Evolutionary conservation across 2,113 vertebrate species (phyloP), one percentile per base, ranked within the genome.

Genomic region (Stegastes partitus): DNA sequence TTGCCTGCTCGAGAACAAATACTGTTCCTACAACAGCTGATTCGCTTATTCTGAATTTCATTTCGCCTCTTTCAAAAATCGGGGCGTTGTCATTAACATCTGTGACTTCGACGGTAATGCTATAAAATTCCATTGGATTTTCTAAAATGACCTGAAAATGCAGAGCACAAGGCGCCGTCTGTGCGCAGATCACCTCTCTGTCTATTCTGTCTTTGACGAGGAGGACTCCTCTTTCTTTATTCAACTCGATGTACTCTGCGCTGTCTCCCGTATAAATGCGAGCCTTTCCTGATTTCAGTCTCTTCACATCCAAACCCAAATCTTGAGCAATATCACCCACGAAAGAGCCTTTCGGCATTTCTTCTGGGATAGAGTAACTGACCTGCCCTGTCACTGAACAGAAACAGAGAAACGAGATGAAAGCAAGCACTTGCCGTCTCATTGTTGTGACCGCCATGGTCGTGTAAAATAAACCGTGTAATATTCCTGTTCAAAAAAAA

Each of bases 1-100:
- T 67, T 1, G 92, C 95, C n/a, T 77, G 87, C 2, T 94, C 86
- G 3, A 96, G 22, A 42, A 88, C 14, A 3, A 96, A 95, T 4
- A 21, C 85, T 0, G 70, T 59, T 14, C 94, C 95, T 2, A 55
- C 25, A 2, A 66, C 11, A 42, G 87, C 70, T 0, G 89, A 91
- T 56, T 96, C 95, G n/a, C 91, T 78, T 21, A 96, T 94, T 78
- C 88, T 91, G 45, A 95, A 89, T 45, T 78, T 61, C 22, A 94
- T 91, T 66, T 93, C 82, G 5, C 76, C 87, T 21, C 90, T 90
- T 22, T 91, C 61, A 66, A 96, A 96, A 34, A 47, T 62, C 1
- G 95, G 95, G 0, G 92, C 55, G 61, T 96, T 92, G 77, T 96
- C 94, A 61, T 96, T 96, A 19, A 95, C 86, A 57, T 96, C 95